Conservation (phyloP, 2,113 vertebrate genomes). For the Erpornis zantholeuca region DNA sequence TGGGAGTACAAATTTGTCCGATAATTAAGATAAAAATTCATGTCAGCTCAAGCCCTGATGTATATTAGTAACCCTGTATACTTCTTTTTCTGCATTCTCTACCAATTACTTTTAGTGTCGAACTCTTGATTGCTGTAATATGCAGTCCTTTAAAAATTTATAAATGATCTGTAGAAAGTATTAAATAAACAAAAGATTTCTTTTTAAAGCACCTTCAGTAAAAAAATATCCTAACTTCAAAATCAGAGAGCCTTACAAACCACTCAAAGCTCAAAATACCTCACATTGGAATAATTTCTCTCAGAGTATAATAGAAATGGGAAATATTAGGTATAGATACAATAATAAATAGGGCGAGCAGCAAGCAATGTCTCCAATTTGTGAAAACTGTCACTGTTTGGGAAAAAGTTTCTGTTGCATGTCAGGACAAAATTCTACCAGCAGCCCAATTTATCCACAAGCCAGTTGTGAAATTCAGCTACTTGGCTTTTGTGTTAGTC, state of each 20-base stretch:
- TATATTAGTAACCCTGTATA: constrained; percentile 81
- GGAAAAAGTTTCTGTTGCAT: neutral
- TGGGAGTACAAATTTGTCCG: constrained; percentile 85
- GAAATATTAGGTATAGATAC: neutral
- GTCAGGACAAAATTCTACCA: neutral
- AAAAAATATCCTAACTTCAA: constrained; percentile 4
- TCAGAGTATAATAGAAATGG: neutral
- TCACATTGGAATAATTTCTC: neutral
- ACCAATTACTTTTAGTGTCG: constrained; percentile 72
- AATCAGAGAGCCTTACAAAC: neutral
- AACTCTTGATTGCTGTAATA: constrained; percentile 70
- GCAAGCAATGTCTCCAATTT: neutral
- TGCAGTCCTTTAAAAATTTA: constrained; percentile 19
- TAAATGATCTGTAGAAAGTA: constrained; percentile 30
- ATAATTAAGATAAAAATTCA: constrained; percentile 90
- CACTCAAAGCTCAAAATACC: neutral
- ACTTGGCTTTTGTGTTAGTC: neutral
- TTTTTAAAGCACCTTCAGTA: constrained; percentile 35
- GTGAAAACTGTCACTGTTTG: neutral
- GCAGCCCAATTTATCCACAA: neutral
- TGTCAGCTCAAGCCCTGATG: constrained; percentile 81
- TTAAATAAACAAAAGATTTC: constrained; percentile 43
- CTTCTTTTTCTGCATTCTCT: constrained; percentile 72
- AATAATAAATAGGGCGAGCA: neutral
- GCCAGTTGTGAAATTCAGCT: neutral